Evolutionary conservation across 2,113 vertebrate genomes (phyloP), one percentile per base, ranked within the genome.

Genomic region (Dendrocopos noguchii): DNA sequence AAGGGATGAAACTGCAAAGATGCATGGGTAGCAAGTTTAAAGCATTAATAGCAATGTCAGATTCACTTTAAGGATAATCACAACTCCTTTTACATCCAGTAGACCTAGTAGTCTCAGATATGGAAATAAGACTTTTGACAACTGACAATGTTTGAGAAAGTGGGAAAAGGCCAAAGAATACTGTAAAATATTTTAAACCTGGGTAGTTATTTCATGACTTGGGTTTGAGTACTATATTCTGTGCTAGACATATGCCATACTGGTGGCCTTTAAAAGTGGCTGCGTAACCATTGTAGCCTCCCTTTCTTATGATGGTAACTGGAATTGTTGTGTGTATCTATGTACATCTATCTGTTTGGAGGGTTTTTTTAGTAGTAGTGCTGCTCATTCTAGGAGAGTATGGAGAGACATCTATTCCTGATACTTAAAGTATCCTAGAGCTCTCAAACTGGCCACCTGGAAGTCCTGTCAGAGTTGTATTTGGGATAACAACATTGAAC

Each of bases 1-100:
- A 94, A 96, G 84, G 76, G 92, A 95, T 94, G 90, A 96, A 97
- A 92, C 82, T 68, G 85, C 84, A 94, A 88, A 97, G 95, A 94
- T 75, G 71, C 84, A 67, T 80, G 71, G 68, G 93, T 95, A 77
- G 88, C 88, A 94, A 90, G 91, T 91, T 94, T 77, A 94, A 95
- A 95, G 92, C 77, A 42, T 67, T 95, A 93, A 89, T 36, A 86
- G 91, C 79, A 67, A 94, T 90, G 91, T 94, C 91, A 96, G 94
- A 94, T 87, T 74, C 64, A 73, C 81, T 96, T 75, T 86, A 84
- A 95, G 88, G 90, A 92, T 90, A 95, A 94, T 93, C 86, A 89
- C 42, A 87, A 91, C 74, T 94, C 68, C 76, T 81, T 46, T 96
- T 86, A 80, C 68, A 92, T 92, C 80, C 78, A 46, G 84, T 59